Percentiles rank a stretch among this genome's conserved stretches.
Evolutionary conservation across 2,797 vertebrate genomes (phyloP).

Genomic region (Phoxinus dragarum): DNA sequence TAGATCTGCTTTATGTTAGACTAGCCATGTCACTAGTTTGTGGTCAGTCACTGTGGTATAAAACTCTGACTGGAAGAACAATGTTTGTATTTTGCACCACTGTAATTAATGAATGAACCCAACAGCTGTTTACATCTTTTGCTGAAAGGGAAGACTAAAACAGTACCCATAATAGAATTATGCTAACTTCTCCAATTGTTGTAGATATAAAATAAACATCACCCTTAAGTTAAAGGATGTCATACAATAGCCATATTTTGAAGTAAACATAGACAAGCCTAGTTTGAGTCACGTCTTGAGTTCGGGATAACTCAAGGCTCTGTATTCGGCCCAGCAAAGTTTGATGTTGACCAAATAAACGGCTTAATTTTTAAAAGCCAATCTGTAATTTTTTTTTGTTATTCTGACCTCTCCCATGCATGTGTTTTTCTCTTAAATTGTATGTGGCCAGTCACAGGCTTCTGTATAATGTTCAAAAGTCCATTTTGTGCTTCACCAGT

Average conservation of each 20-base stretch:
- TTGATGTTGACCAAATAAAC: neutral
- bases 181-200: conserved; percentile 14
- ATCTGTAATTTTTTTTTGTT: conserved; percentile 1
- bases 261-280: neutral
- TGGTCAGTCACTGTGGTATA: neutral
- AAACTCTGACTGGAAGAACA: neutral
- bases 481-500: conserved; percentile 12
- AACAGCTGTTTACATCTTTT: neutral
- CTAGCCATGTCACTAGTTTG: neutral
- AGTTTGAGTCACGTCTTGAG: neutral
- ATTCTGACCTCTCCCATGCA: conserved; percentile 2
- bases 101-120: conserved; percentile 19
- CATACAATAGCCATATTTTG: neutral
- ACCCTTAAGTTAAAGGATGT: neutral
- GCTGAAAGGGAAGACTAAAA: neutral
- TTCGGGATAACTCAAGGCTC: conserved; percentile 13
- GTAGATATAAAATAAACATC: neutral
- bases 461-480: conserved; percentile 11
- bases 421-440: conserved; percentile 13
- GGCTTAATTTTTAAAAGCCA: conserved; percentile 5
- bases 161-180: neutral
- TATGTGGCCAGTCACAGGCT: neutral
- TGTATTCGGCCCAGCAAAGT: neutral
- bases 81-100: conserved; percentile 1
- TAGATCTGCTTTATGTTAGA: neutral